phyloP scores from a whole-genome alignment of 2,797 vertebrate genomes.

The Lagorchestes hirsutus region DNA sequence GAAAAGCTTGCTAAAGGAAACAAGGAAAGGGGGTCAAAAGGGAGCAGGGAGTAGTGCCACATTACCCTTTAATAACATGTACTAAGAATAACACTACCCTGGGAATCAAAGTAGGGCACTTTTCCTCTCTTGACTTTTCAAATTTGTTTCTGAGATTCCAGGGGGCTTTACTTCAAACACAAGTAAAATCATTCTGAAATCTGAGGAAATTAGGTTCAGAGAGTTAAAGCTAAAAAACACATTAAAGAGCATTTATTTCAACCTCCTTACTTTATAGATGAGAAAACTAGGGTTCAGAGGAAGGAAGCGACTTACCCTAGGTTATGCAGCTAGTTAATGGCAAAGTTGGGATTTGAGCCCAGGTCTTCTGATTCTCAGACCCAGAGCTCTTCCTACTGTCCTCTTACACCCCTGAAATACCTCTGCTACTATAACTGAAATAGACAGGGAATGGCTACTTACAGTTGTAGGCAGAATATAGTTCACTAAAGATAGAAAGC shows the following conservation, averaged over 20 bases:
- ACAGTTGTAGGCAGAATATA: too few species aligned
- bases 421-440: neutral
- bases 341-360: neutral
- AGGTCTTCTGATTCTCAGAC: neutral
- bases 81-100: neutral
- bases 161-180: neutral
- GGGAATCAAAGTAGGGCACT: neutral
- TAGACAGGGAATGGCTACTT: neutral
- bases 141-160: neutral
- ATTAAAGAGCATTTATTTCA: neutral
- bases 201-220: neutral
- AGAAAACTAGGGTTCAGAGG: neutral
- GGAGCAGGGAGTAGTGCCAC: neutral
- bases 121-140: neutral
- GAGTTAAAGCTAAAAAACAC: neutral
- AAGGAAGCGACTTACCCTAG: neutral
- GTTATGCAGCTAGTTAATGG: neutral
- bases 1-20: neutral
- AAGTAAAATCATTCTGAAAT: conserved; percentile 4
- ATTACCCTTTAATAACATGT: neutral
- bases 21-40: neutral
- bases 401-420: neutral
- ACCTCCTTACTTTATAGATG: neutral
- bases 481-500: neutral
- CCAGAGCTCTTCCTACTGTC: neutral